Percentiles rank a stretch among this genome's conserved stretches.
Evolutionary conservation across 2,797 vertebrate genomes (phyloP).

Genomic region (Karalla daura): DNA sequence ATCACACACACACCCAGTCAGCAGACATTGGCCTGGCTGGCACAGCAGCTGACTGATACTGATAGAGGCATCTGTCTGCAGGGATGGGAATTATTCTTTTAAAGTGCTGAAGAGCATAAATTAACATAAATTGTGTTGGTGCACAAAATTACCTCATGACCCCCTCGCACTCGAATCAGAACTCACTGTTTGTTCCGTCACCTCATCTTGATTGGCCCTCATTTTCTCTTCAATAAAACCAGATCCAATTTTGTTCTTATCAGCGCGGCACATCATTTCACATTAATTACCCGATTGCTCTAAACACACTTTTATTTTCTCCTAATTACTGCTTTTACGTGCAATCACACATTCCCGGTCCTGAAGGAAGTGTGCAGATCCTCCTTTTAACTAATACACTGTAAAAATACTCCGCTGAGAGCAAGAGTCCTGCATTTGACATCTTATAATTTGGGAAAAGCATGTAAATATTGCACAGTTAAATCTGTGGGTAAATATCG

Average conservation of each 20-base stretch:
- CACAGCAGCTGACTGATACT: constrained; percentile 5
- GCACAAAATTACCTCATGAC: neutral
- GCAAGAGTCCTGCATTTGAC: neutral
- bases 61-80: neutral
- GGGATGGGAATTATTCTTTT: neutral
- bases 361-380: neutral
- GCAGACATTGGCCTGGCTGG: constrained; percentile 16
- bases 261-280: neutral
- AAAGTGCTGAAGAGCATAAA: constrained; percentile 3
- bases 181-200: neutral
- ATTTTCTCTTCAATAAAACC: constrained; percentile 22
- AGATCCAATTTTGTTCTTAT: constrained; percentile 19
- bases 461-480: neutral
- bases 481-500: too few species aligned
- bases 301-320: constrained; percentile 5
- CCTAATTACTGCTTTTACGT: neutral
- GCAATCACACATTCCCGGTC: constrained; percentile 1
- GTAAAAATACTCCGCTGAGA: neutral
- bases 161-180: neutral
- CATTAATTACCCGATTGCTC: constrained; percentile 20
- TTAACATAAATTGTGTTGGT: neutral
- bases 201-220: constrained; percentile 18
- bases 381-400: neutral
- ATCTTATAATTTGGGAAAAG: too few species aligned
- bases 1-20: constrained; percentile 6